Percentiles rank a stretch among this genome's conserved stretches.
These are phyloP conservation scores for Orthosia incerta DNA, from an alignment of 2,888 invertebrate species.

Conservation along the genomic window DNA sequence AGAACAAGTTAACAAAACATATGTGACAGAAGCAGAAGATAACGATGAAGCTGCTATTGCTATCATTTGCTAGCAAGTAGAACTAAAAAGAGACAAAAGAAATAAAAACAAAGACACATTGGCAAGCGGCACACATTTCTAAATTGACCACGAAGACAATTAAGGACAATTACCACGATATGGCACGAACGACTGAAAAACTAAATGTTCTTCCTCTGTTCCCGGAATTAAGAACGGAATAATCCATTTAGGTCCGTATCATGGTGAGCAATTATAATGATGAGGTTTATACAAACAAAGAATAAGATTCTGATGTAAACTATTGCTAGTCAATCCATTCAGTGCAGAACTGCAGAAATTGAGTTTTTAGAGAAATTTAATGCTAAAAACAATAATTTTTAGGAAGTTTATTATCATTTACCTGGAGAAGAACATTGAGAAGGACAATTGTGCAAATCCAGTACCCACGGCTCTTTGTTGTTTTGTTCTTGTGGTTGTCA, in stretches of 20 bases:
- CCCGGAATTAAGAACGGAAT: constrained; percentile 10
- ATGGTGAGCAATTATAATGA: background rate
- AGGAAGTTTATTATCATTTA: too few species aligned
- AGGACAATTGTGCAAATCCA: background rate
- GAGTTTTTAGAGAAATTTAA: background rate
- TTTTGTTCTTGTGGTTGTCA: too few species aligned
- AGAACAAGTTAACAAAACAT: too few species aligned
- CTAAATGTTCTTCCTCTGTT: constrained; percentile 22
- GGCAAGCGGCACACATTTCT: background rate
- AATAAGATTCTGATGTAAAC: background rate
- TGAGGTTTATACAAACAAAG: background rate
- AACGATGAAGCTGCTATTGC: background rate
- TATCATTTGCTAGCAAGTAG: background rate
- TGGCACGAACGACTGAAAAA: constrained; percentile 17
- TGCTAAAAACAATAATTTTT: too few species aligned
- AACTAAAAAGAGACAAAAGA: background rate
- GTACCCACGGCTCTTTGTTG: too few species aligned
- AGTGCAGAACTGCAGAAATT: background rate
- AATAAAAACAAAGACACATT: background rate
- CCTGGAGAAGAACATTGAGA: too few species aligned
- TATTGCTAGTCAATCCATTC: background rate
- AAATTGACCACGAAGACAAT: constrained; percentile 32
- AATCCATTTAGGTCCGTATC: background rate
- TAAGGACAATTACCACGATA: constrained; percentile 44
- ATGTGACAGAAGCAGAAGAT: too few species aligned